Base-by-base conservation (phyloP, 2,113 vertebrate genomes). In the Mesembrinibis cayennensis region DNA sequence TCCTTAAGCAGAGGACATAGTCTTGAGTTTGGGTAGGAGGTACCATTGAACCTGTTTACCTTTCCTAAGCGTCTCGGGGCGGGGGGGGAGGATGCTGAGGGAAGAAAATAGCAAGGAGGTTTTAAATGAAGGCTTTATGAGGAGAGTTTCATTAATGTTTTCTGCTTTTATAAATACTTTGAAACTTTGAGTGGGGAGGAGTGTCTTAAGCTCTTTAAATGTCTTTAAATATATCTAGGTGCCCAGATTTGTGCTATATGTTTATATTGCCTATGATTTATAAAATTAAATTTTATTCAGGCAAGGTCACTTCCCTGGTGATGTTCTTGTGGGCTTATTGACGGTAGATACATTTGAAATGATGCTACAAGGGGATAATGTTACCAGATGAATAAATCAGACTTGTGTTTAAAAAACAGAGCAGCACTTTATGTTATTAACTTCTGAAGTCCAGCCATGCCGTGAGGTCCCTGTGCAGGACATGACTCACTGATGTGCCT, bases 391-490 rank as follows among this genome's bases (percentile, higher is more conserved):
- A 44, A n/a, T 52, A 72, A 71, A 55, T 62, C 73, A 67, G 42
- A 22, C 47, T 40, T 25, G 7, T 62, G 21, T 67, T 90, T 58
- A 12, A 38, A 55, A 67, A 87, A 4, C 44, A 90, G 56, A 45
- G n/a, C 49, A 50, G 45, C 29, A 6, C 36, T 83, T 78, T 55
- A 74, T 65, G 22, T 47, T 65, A 1, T 2, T 21, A 1, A 16
- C 2, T 1, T 34, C 22, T 61, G 18, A 69, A 72, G 62, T 69
- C 56, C 62, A 79, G 61, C 71, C 74, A 8, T 0, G 0, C 21
- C 1, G 1, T 15, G 83, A 87, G 49, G 34, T 74, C 18, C 23
- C 42, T 11, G 58, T 0, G 1, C 1, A 38, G 36, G 71, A 52
- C 2, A 7, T 65, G 74, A 50, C 45, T 82, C 0, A 1, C 47